Conservation (phyloP, 2,888 invertebrate species). For the Nebria brevicollis region DNA sequence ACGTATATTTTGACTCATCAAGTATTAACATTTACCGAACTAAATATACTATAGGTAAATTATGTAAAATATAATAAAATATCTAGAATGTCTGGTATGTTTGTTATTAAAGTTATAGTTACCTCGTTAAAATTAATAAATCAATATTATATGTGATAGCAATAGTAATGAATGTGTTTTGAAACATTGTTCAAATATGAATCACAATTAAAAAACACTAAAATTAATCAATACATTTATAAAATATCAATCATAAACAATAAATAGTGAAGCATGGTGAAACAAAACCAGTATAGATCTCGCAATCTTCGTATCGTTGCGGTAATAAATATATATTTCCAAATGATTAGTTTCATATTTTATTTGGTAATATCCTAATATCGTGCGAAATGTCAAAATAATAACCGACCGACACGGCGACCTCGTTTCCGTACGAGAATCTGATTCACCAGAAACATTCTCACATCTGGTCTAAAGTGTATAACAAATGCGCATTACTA, state of each 20-base stretch:
- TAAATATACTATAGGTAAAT: not conserved
- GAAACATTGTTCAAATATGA: not conserved
- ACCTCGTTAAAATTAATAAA: too few species aligned
- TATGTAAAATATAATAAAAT: too few species aligned
- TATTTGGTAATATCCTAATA: not conserved
- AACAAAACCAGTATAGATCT: not conserved
- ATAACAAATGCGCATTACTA: not conserved
- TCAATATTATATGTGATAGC: too few species aligned
- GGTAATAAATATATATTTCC: not conserved
- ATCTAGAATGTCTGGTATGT: too few species aligned
- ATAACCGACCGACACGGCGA: not conserved
- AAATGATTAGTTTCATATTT: not conserved
- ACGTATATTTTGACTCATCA: not conserved
- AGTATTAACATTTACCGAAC: not conserved
- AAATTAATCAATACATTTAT: not conserved
- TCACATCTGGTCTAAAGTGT: not conserved
- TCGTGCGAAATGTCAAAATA: constrained; percentile 1
- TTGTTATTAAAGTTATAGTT: too few species aligned
- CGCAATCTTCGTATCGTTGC: not conserved
- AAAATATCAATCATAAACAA: not conserved
- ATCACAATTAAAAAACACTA: not conserved
- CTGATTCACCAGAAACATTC: not conserved
- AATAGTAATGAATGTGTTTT: too few species aligned
- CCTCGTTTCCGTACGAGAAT: not conserved
- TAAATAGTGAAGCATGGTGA: not conserved